phyloP scores from a whole-genome alignment of 2,888 invertebrate genomes.

The Stenurella melanura region DNA sequence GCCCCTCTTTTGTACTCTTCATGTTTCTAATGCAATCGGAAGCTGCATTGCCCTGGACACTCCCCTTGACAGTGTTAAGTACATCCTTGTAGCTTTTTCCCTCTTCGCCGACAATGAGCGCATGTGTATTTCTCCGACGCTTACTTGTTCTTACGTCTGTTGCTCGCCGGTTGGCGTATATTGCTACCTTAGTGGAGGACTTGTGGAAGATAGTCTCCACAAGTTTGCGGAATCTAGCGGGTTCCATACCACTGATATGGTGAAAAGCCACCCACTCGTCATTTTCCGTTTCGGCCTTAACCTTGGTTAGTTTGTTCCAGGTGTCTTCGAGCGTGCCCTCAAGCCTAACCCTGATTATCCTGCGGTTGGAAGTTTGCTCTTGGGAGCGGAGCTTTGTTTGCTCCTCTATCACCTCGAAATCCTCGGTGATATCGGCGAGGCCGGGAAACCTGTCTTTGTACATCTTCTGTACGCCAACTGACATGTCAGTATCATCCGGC shows the following conservation, averaged over 20 bases:
- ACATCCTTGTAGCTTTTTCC: neutral
- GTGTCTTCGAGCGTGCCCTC: neutral
- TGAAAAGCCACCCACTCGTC: neutral
- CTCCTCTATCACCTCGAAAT: no score
- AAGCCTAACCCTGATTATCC: neutral
- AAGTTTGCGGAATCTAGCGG: neutral
- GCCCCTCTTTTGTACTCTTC: neutral
- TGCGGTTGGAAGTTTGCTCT: no score
- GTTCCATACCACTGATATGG: no score
- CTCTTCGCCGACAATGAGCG: neutral
- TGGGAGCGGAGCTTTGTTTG: no score
- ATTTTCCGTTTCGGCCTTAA: neutral
- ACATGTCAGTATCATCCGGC: no score
- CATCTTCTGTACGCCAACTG: no score
- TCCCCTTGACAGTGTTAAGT: neutral
- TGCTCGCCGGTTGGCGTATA: neutral
- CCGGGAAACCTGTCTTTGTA: no score
- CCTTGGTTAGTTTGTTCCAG: neutral
- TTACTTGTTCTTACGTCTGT: neutral
- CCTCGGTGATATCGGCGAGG: no score
- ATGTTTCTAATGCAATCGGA: neutral
- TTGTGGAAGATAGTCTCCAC: neutral
- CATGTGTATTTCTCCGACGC: no score
- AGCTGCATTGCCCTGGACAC: neutral
- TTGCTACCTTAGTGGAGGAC: neutral